Evolutionary conservation across 2,797 vertebrate species (phyloP).

Genomic region (Neomorphus geoffroyi): DNA sequence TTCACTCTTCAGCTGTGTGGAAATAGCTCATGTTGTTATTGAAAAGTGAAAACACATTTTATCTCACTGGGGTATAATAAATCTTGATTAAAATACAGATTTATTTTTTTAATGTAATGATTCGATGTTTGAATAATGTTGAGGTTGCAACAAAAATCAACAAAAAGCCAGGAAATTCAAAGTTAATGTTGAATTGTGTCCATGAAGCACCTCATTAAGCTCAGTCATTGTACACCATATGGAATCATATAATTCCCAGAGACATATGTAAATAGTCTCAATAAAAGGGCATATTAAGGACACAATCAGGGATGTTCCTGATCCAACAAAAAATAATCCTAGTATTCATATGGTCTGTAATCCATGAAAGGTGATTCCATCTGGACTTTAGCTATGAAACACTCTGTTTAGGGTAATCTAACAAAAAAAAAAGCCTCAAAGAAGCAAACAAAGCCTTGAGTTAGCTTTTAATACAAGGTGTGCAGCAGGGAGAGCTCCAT

Average conservation of each 20-base stretch:
- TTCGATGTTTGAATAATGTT: conserved; percentile 59
- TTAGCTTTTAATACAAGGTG: background rate
- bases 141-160: conserved; percentile 64
- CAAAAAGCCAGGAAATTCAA: conserved; percentile 63
- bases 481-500: background rate
- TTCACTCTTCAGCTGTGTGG: background rate
- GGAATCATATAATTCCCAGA: conserved; percentile 28
- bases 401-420: background rate
- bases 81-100: conserved; percentile 52
- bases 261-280: conserved; percentile 23
- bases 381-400: background rate
- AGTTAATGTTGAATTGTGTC: conserved; percentile 59
- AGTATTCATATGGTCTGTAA: background rate
- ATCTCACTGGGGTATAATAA: conserved; percentile 53
- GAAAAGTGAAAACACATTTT: conserved; percentile 59
- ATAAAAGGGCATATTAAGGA: background rate
- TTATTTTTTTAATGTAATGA: conserved; percentile 41
- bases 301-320: background rate
- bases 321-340: background rate
- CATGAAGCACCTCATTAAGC: conserved; percentile 66
- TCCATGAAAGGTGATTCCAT: background rate
- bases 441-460: background rate
- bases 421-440: background rate
- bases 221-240: background rate
- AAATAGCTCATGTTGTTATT: conserved; percentile 57